These are phyloP conservation scores for Orchesella flavescens DNA, from an alignment of 2,888 invertebrate species.

Conservation along the genomic window DNA sequence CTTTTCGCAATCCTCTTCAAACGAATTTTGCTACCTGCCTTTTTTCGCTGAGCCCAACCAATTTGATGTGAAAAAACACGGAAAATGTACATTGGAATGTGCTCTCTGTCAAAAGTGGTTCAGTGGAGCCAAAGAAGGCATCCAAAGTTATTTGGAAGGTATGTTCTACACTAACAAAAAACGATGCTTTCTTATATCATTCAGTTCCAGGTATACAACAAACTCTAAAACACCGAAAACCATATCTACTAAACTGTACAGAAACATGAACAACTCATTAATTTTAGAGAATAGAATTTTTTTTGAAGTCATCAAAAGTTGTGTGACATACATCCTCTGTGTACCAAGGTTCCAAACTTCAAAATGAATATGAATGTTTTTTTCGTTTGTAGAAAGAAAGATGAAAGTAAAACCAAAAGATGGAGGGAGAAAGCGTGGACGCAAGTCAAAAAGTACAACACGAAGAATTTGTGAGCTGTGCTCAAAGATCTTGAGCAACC, in stretches of 20 bases:
- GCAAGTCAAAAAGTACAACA: constrained; percentile 22
- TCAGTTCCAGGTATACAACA: too few relatives aligned
- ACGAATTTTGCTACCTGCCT: constrained; percentile 34
- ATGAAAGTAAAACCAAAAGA: constrained; percentile 1
- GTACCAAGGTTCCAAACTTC: background rate
- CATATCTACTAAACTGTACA: background rate
- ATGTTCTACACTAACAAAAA: too few relatives aligned
- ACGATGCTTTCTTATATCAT: too few relatives aligned
- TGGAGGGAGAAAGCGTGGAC: constrained; percentile 19
- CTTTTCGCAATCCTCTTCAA: constrained; percentile 11
- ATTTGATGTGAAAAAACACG: constrained; percentile 5
- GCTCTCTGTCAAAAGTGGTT: constrained; percentile 31
- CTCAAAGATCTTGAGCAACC: constrained; percentile 47
- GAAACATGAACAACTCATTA: background rate
- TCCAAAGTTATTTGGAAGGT: constrained; percentile 36
- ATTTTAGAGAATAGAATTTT: background rate
- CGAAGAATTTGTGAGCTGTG: constrained; percentile 44
- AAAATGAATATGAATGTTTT: background rate
- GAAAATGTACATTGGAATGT: constrained; percentile 13
- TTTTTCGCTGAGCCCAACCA: constrained; percentile 25
- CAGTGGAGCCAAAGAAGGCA: background rate
- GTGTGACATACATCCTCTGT: background rate
- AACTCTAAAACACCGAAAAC: too few relatives aligned
- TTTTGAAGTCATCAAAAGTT: too few relatives aligned
- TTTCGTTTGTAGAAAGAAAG: background rate